These are phyloP conservation scores for Erebia epiphron DNA, from an alignment of 2,888 invertebrate genomes.

Conservation along the genomic window DNA sequence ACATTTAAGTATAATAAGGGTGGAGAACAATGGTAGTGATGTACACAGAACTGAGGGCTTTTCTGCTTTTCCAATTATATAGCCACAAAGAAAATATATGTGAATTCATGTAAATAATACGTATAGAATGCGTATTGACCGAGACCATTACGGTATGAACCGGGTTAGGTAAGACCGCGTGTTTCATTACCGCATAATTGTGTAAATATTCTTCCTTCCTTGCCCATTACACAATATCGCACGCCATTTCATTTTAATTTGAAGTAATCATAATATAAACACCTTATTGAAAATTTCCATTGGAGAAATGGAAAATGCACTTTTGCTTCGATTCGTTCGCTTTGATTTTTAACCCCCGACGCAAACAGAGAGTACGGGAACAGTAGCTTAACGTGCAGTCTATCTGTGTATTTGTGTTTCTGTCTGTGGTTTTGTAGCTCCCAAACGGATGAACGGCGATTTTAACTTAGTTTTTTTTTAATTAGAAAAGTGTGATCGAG, in stretches of 20 bases:
- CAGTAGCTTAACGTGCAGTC: too few relatives aligned
- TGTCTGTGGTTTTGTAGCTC: too few relatives aligned
- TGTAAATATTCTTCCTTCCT: slow-evolving; percentile 68
- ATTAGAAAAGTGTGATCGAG: too few relatives aligned
- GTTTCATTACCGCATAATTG: slow-evolving; percentile 60
- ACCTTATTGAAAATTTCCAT: not conserved
- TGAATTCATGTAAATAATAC: slow-evolving; percentile 21
- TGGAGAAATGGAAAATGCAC: not conserved
- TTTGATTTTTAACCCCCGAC: too few relatives aligned
- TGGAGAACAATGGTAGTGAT: too few relatives aligned
- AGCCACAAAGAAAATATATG: not conserved
- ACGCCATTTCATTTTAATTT: slow-evolving; percentile 44
- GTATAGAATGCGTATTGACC: slow-evolving; percentile 32
- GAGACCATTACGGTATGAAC: slow-evolving; percentile 28
- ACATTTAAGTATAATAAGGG: too few relatives aligned
- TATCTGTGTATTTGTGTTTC: too few relatives aligned
- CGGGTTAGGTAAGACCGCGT: slow-evolving; percentile 58
- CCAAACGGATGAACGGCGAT: too few relatives aligned
- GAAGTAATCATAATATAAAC: slow-evolving; percentile 5
- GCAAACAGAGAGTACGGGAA: too few relatives aligned
- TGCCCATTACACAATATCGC: slow-evolving; percentile 61
- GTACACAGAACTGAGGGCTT: not conserved
- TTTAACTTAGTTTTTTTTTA: too few relatives aligned
- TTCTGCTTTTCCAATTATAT: not conserved
- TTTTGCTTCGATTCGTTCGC: not conserved